A percentile compares a stretch with the other conserved stretches of the same genome.
Evolutionary conservation across 1,140 invertebrate genomes (phyloP).

Genomic region (Penaeus indicus): DNA sequence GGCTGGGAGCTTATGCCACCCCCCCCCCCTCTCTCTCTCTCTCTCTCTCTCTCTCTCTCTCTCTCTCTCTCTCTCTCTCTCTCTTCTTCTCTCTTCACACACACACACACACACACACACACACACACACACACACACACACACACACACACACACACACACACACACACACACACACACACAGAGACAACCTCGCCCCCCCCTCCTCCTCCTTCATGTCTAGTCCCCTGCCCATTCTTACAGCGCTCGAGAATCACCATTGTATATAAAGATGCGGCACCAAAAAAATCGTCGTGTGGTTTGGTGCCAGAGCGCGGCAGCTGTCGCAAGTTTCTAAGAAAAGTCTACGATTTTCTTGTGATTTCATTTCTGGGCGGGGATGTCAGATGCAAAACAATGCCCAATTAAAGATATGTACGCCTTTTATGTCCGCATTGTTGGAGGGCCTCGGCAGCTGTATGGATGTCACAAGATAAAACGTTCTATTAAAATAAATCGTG

Average conservation of each 20-base stretch:
- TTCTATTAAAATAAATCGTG: too few relatives aligned
- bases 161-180: too few relatives aligned
- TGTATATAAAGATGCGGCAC: conserved; percentile 15
- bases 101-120: too few relatives aligned
- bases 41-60: background rate
- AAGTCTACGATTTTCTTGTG: too few relatives aligned
- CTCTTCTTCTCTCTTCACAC: background rate
- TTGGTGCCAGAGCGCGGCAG: background rate
- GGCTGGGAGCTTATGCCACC: too few relatives aligned
- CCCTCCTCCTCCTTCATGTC: background rate
- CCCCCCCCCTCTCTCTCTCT: background rate
- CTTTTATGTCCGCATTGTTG: too few relatives aligned
- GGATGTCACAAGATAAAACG: too few relatives aligned
- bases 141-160: background rate
- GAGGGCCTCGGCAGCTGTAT: too few relatives aligned
- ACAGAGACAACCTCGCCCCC: background rate
- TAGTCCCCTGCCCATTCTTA: conserved; percentile 12
- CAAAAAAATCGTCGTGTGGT: background rate
- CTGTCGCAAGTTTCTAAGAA: too few relatives aligned
- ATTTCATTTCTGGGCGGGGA: too few relatives aligned
- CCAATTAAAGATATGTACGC: too few relatives aligned
- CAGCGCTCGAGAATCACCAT: conserved; percentile 17
- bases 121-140: background rate
- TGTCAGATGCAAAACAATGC: too few relatives aligned
- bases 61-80: background rate